These are phyloP conservation scores for Bombus polaris DNA, from an alignment of 1,140 invertebrate species.

Conservation along the genomic window DNA sequence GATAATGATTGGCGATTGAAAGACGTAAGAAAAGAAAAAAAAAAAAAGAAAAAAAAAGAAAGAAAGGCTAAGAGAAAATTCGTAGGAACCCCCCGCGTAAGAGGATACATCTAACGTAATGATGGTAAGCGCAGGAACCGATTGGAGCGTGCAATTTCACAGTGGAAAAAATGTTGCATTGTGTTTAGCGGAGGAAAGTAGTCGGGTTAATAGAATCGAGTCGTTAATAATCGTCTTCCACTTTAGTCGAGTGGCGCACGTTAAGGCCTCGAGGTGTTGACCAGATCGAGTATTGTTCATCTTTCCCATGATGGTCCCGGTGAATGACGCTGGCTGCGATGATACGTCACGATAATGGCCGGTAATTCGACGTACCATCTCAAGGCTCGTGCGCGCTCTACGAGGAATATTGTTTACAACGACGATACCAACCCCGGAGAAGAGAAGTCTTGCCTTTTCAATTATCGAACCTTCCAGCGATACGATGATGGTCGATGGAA, in stretches of 20 bases:
- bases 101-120: conserved; percentile 10
- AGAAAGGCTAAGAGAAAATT: background rate
- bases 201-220: conserved; percentile 61
- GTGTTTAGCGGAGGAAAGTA: conserved; percentile 44
- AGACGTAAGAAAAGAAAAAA: background rate
- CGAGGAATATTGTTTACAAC: conserved; percentile 72
- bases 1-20: conserved; percentile 1
- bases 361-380: conserved; percentile 74
- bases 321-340: conserved; percentile 74
- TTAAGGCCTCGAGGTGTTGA: conserved; percentile 67
- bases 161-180: conserved; percentile 7
- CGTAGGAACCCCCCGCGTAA: background rate
- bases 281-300: conserved; percentile 67
- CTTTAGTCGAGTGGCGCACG: conserved; percentile 59
- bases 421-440: conserved; percentile 21
- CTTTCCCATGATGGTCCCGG: conserved; percentile 62
- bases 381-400: conserved; percentile 64
- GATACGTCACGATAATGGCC: conserved; percentile 78
- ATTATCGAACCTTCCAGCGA: conserved; percentile 71
- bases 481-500: conserved; percentile 60
- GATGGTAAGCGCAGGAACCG: conserved; percentile 30
- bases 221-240: conserved; percentile 68
- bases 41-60: too few species aligned
- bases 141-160: conserved; percentile 29
- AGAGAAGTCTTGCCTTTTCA: conserved; percentile 71